A percentile compares a stretch with the other conserved stretches of the same genome.
Conservation (phyloP, 2,113 vertebrate genomes). For the Cranoglanis bouderius region DNA sequence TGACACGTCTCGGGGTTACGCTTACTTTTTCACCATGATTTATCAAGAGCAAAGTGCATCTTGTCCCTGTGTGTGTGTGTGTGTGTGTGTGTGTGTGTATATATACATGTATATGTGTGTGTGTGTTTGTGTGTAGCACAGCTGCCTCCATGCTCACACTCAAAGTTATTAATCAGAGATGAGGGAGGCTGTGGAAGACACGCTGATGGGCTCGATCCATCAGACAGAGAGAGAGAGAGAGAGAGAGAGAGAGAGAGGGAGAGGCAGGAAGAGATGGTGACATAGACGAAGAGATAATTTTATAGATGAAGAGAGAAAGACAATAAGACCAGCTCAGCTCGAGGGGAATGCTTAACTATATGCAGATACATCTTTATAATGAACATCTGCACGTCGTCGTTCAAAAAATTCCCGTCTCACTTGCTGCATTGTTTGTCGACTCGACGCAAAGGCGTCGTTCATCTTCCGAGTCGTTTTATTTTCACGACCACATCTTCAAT, state of each 20-base stretch:
- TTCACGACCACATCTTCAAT: not conserved
- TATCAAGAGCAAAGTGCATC: conserved; percentile 70
- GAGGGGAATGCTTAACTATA: conserved; percentile 22
- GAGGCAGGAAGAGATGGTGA: not conserved
- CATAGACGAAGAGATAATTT: not conserved
- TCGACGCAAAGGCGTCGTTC: not conserved
- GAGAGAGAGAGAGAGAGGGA: conserved; percentile 65
- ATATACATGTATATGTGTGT: conserved; percentile 1
- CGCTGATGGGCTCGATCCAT: conserved; percentile 73
- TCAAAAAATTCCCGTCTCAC: not conserved
- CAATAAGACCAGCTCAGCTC: conserved; percentile 12
- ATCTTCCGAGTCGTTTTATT: conserved; percentile 13
- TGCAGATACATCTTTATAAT: conserved; percentile 34
- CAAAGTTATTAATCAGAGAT: conserved; percentile 77
- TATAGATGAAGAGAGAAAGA: conserved; percentile 16
- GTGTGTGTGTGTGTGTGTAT: conserved; percentile 10
- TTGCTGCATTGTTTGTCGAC: not conserved
- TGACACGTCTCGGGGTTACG: conserved; percentile 31
- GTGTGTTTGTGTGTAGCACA: conserved; percentile 27
- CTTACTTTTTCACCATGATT: conserved; percentile 61
- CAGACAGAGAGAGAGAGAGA: conserved; percentile 64
- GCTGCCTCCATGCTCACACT: conserved; percentile 70
- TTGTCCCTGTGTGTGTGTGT: conserved; percentile 50
- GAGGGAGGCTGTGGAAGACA: conserved; percentile 72
- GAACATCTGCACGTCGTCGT: conserved; percentile 19